These are phyloP conservation scores for Conistra vaccinii DNA, from an alignment of 2,888 invertebrate species.

Conservation along the genomic window DNA sequence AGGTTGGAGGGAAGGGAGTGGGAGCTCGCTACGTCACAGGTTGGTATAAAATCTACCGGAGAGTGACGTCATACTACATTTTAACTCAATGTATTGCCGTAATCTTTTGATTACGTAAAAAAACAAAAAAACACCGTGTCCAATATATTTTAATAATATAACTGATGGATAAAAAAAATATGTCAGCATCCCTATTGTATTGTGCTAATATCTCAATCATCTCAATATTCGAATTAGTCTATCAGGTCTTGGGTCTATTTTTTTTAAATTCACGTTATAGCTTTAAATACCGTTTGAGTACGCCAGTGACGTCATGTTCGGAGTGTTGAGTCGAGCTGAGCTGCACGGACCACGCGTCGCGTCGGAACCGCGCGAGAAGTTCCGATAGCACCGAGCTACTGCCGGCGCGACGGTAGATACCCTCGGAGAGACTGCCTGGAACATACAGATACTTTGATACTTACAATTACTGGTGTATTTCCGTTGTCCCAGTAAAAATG, in stretches of 20 bases:
- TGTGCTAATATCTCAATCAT: background rate
- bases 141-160: no score
- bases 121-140: no score
- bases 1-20: no score
- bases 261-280: background rate
- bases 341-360: conserved; percentile 96
- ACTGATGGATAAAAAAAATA: no score
- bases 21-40: no score
- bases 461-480: no score
- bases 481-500: no score
- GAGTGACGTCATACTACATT: no score
- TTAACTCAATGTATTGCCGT: no score
- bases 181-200: no score
- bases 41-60: no score
- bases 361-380: conserved; percentile 93
- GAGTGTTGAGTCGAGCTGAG: conserved; percentile 94
- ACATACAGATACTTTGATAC: background rate
- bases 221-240: background rate
- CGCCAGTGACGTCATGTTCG: conserved; percentile 97
- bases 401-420: conserved; percentile 96
- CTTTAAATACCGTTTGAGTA: conserved; percentile 91
- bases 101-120: no score
- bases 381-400: conserved; percentile 94
- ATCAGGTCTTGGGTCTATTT: background rate
- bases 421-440: conserved; percentile 95